A percentile compares a stretch with the other conserved stretches of the same genome.
phyloP scores from a whole-genome alignment of 1,140 invertebrate genomes.

The Agrilus planipennis region DNA sequence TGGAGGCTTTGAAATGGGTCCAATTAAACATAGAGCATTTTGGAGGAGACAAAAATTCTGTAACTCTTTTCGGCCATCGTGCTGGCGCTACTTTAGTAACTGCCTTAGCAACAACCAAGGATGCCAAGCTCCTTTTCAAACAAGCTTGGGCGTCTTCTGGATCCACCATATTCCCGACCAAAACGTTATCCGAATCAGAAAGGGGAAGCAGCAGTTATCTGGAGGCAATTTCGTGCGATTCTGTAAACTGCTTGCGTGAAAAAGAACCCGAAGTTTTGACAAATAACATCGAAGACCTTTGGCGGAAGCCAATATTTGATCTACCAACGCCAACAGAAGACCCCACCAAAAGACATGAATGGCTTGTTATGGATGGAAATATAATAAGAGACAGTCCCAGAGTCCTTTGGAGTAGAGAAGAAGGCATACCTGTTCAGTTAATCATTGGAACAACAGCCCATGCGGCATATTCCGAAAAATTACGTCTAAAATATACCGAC shows the following conservation, averaged over 20 bases:
- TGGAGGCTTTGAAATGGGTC: constrained; percentile 68
- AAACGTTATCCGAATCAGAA: constrained; percentile 46
- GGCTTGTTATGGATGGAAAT: constrained; percentile 60
- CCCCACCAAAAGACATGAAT: constrained; percentile 48
- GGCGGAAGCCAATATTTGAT: constrained; percentile 47
- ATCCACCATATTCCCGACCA: constrained; percentile 54
- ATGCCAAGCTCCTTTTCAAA: constrained; percentile 48
- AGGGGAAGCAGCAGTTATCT: constrained; percentile 47
- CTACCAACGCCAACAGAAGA: constrained; percentile 46
- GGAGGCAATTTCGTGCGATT: constrained; percentile 38
- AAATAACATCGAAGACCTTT: constrained; percentile 52
- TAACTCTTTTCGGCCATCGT: constrained; percentile 70
- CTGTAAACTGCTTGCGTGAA: constrained; percentile 47
- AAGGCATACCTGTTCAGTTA: constrained; percentile 40
- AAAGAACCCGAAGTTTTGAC: constrained; percentile 50
- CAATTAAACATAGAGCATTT: constrained; percentile 70
- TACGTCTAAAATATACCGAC: constrained; percentile 43
- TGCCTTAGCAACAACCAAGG: constrained; percentile 45
- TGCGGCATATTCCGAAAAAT: constrained; percentile 45
- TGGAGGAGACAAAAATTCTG: constrained; percentile 60
- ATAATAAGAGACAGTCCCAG: constrained; percentile 51
- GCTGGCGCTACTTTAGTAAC: constrained; percentile 66
- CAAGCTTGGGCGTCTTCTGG: constrained; percentile 63
- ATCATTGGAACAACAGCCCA: constrained; percentile 64
- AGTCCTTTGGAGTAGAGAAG: constrained; percentile 41